phyloP scores from a whole-genome alignment of 2,888 invertebrate genomes.

The Yponomeuta cagnagella region DNA sequence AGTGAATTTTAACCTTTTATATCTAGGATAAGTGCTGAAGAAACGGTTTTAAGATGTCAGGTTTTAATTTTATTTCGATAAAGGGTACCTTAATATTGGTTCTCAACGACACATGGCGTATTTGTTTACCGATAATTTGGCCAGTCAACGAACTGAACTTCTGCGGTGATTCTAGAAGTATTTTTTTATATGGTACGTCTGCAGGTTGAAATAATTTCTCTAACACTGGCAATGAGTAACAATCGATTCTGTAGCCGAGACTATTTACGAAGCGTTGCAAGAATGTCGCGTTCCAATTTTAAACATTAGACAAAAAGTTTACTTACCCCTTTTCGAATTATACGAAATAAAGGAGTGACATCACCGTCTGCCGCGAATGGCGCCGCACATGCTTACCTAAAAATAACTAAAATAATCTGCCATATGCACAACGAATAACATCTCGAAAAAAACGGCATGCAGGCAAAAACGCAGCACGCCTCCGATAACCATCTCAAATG shows the following conservation, averaged over 20 bases:
- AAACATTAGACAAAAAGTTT: conserved; percentile 38
- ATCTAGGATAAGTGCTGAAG: no score
- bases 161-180: background rate
- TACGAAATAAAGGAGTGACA: conserved; percentile 63
- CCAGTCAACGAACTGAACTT: background rate
- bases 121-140: no score
- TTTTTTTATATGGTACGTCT: background rate
- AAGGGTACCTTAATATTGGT: background rate
- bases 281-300: conserved; percentile 16
- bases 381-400: conserved; percentile 63
- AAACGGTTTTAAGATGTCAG: no score
- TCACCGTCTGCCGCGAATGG: conserved; percentile 66
- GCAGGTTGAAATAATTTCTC: background rate
- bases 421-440: conserved; percentile 60
- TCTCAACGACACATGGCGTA: background rate
- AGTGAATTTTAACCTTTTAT: no score
- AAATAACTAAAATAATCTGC: conserved; percentile 63
- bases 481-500: conserved; percentile 41
- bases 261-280: background rate
- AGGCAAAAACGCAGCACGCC: conserved; percentile 41
- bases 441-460: conserved; percentile 29
- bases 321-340: conserved; percentile 22
- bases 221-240: conserved; percentile 18
- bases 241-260: conserved; percentile 1
- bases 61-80: no score